Evolutionary conservation across 2,888 invertebrate species (phyloP).

Genomic region (Stictocephala bisonia): DNA sequence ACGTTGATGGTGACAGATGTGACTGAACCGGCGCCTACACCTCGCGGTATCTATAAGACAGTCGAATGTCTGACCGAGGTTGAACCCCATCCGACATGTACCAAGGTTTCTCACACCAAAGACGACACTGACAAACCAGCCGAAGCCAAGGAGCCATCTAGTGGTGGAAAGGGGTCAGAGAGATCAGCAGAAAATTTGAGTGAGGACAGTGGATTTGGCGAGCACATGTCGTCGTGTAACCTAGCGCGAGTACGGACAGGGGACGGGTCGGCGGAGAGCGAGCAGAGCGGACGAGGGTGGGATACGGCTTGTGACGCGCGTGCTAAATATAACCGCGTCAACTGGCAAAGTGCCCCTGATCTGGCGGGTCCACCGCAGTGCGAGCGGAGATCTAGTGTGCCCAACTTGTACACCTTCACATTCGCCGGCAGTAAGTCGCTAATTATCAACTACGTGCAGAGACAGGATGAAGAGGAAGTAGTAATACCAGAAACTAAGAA

Average conservation of each 20-base stretch:
- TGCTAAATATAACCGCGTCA: constrained; percentile 58
- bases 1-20: constrained; percentile 51
- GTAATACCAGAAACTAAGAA: constrained; percentile 54
- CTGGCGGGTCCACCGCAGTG: constrained; percentile 55
- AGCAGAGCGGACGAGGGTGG: constrained; percentile 54
- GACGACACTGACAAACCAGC: constrained; percentile 56
- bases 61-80: constrained; percentile 58
- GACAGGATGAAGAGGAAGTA: constrained; percentile 54
- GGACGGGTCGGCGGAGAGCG: constrained; percentile 53
- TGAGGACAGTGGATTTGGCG: constrained; percentile 77
- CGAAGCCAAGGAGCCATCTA: constrained; percentile 60
- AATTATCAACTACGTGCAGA: constrained; percentile 48
- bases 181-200: constrained; percentile 80
- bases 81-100: constrained; percentile 40
- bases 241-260: constrained; percentile 53
- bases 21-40: constrained; percentile 47
- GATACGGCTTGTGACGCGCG: constrained; percentile 47
- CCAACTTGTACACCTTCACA: constrained; percentile 36
- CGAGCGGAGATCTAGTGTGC: constrained; percentile 48
- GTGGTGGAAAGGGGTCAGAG: constrained; percentile 60
- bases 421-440: constrained; percentile 36
- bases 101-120: constrained; percentile 7
- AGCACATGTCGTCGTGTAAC: constrained; percentile 55
- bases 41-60: constrained; percentile 59
- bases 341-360: constrained; percentile 63